Base-by-base conservation (phyloP, 2,888 invertebrate species). In the Chaitophorus viminalis region DNA sequence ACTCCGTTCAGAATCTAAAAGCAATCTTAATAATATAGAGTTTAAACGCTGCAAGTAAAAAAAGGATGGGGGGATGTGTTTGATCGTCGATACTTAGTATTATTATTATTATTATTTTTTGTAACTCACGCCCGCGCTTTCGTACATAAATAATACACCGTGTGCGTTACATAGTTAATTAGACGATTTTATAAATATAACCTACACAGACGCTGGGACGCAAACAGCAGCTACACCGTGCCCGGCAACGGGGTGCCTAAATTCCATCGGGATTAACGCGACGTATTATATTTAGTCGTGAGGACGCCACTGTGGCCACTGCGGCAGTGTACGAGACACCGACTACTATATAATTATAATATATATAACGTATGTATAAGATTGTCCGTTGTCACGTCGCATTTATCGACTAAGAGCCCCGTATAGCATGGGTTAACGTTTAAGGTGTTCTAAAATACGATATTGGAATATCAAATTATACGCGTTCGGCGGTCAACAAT, bases 111-210 rank as follows among this genome's bases (percentile, higher is more conserved):
- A 31, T 36, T 39, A 39, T n/a, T 75, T 39, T 36, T 36, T 36
- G 3, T 39, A 17, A 17, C n/a, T 21, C 39, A 75, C 8, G 25
- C 21, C 6, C 31, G 21, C 21, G 14, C 25, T n/a, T 39, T 3
- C 46, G 18, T 25, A 75, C 6, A 46, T 18, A 76, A 76, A 54
- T 76, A 46, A 76, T 46, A n/a, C n/a, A 46, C 17, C 4, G 54
- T 52, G 52, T 39, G n/a, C 75, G 75, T 39, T n/a, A n/a, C n/a
- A n/a, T n/a, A 39, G 75, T 75, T 46, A n/a, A 75, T 75, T 3
- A 5, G 29, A 78, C 31, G 33, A 33, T 33, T 78, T 78, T 78
- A 78, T 78, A 78, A 78, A 78, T 78, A 78, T 31, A 78, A 78
- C 77, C 77, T 3, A 6, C 77, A 21, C 77, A 11, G 21, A 31